Conservation (phyloP, 2,888 invertebrate species). For the Apamea monoglypha region DNA sequence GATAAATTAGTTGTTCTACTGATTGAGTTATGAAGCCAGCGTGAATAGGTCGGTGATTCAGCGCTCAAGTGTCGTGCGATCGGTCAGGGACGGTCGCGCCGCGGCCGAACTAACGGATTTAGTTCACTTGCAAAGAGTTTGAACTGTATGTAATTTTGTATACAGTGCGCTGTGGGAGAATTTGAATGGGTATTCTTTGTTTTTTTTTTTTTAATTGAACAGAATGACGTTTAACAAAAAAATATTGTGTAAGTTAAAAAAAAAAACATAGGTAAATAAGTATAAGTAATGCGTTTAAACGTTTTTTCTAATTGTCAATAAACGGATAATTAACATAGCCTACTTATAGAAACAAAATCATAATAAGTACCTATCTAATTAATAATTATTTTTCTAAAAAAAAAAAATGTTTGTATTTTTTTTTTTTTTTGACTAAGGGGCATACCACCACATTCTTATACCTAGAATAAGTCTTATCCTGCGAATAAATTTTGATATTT, state of each 20-base stretch:
- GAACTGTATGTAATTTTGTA: slow-evolving; percentile 7
- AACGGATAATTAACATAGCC: too few relatives aligned
- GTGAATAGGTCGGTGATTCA: slow-evolving; percentile 42
- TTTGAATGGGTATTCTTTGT: neutral
- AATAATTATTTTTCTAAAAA: too few relatives aligned
- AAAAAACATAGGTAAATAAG: neutral
- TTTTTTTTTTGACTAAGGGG: neutral
- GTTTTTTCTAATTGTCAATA: neutral
- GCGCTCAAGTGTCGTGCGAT: slow-evolving; percentile 26
- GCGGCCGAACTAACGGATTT: slow-evolving; percentile 17
- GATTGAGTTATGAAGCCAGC: slow-evolving; percentile 23
- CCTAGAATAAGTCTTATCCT: too few relatives aligned
- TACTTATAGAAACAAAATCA: too few relatives aligned
- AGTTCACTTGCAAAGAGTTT: slow-evolving; percentile 16
- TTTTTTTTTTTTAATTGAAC: neutral
- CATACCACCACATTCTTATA: too few relatives aligned
- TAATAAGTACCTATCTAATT: too few relatives aligned
- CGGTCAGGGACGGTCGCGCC: slow-evolving; percentile 45
- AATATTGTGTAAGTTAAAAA: neutral
- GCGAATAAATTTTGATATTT: too few relatives aligned
- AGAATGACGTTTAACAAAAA: neutral
- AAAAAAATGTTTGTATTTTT: too few relatives aligned
- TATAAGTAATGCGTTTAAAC: neutral
- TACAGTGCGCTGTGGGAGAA: neutral
- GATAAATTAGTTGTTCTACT: slow-evolving; percentile 8